Percentiles rank a stretch among this genome's conserved stretches.
phyloP scores from a whole-genome alignment of 1,140 invertebrate species.

The Achroia grisella region DNA sequence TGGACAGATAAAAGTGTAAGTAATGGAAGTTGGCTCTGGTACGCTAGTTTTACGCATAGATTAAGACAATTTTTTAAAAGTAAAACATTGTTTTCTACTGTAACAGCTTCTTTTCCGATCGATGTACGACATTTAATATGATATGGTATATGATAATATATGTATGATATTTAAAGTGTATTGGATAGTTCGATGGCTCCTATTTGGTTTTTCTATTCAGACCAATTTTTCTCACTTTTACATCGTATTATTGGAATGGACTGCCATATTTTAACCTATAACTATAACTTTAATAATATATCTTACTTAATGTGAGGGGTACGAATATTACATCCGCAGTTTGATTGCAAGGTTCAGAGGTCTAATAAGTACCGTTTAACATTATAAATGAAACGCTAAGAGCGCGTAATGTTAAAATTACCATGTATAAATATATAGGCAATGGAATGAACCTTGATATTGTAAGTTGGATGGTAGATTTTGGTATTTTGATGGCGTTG shows the following conservation, averaged over 20 bases:
- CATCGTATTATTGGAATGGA: constrained; percentile 56
- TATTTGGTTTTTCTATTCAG: constrained; percentile 53
- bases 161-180: constrained; percentile 44
- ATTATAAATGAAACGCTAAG: too few species aligned
- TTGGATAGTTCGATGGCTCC: constrained; percentile 47
- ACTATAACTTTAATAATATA: constrained; percentile 32
- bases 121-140: constrained; percentile 51
- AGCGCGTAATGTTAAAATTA: too few species aligned
- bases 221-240: constrained; percentile 68
- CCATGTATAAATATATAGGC: too few species aligned
- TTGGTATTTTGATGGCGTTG: too few species aligned
- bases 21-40: constrained; percentile 47
- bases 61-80: constrained; percentile 66
- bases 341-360: not conserved
- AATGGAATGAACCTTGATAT: too few species aligned
- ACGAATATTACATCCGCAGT: not conserved
- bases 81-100: constrained; percentile 63
- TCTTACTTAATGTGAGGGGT: constrained; percentile 7
- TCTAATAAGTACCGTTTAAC: not conserved
- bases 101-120: constrained; percentile 65
- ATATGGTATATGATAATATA: constrained; percentile 36
- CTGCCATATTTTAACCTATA: constrained; percentile 62
- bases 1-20: constrained; percentile 39
- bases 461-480: too few species aligned
- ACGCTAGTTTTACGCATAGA: constrained; percentile 61